Percentiles rank a stretch among this genome's conserved stretches.
These are phyloP conservation scores for Austrofundulus limnaeus DNA, from an alignment of 2,113 vertebrate genomes.

Conservation along the genomic window DNA sequence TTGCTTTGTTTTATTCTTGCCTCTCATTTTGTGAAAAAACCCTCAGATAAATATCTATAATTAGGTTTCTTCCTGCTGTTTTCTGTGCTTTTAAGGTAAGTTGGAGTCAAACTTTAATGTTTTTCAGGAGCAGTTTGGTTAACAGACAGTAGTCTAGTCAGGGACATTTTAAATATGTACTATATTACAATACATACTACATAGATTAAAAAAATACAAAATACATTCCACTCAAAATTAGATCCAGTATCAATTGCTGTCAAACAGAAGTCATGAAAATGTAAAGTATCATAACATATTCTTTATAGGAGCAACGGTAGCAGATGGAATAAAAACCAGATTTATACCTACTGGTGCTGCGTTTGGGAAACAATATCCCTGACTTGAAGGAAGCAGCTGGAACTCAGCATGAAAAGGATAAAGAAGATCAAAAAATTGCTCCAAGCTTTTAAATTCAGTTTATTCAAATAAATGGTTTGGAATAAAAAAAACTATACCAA, in stretches of 20 bases:
- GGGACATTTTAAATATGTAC: no score
- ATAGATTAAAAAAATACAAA: not conserved
- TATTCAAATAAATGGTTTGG: no score
- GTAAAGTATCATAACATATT: not conserved
- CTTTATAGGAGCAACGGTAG: not conserved
- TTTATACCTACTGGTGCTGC: not conserved
- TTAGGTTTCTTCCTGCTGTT: not conserved
- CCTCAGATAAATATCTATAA: not conserved
- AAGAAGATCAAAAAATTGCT: not conserved
- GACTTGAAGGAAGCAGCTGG: not conserved
- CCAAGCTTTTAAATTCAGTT: no score
- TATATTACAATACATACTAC: no score
- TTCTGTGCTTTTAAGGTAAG: not conserved
- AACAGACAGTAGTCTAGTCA: not conserved
- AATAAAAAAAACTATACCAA: no score
- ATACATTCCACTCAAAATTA: not conserved
- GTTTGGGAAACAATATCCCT: not conserved
- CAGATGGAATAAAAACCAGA: not conserved
- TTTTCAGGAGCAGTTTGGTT: not conserved
- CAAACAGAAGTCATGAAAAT: not conserved
- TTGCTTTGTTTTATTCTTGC: no score
- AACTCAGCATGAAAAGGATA: not conserved
- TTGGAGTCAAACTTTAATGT: not conserved
- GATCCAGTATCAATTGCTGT: not conserved
- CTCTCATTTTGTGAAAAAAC: not conserved